Evolutionary conservation across 1,140 invertebrate genomes (phyloP).

Genomic region (Drosophila dunni): DNA sequence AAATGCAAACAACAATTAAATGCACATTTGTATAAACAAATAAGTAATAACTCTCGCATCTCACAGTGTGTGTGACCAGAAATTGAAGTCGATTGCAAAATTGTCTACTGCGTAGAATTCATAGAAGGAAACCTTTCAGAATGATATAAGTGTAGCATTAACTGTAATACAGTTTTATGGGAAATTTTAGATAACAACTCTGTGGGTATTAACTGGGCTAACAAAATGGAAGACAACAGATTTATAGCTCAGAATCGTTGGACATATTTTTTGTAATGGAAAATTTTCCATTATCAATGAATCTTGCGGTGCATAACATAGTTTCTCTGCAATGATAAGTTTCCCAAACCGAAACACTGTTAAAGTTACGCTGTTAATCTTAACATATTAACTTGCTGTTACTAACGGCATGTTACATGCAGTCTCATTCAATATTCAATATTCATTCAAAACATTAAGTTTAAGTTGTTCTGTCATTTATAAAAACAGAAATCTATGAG

Average conservation of each 20-base stretch:
- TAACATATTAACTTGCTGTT: too few species aligned
- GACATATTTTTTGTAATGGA: neutral
- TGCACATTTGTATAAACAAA: conserved; percentile 72
- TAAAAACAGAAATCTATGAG: neutral
- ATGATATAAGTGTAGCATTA: conserved; percentile 5
- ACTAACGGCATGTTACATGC: too few species aligned
- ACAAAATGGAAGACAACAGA: neutral
- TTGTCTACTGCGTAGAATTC: conserved; percentile 23
- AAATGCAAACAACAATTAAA: conserved; percentile 61
- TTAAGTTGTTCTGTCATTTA: too few species aligned
- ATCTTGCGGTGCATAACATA: too few species aligned
- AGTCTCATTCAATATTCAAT: too few species aligned
- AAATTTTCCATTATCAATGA: conserved; percentile 1
- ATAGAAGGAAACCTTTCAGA: neutral
- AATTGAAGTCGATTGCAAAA: conserved; percentile 12
- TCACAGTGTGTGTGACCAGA: conserved; percentile 17
- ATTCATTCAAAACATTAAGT: too few species aligned
- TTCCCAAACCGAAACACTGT: too few species aligned
- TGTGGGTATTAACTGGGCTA: neutral
- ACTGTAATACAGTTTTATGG: neutral
- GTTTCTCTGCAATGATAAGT: too few species aligned
- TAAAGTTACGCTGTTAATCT: too few species aligned
- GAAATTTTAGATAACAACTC: neutral
- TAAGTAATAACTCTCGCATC: conserved; percentile 23
- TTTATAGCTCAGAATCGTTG: neutral